Conservation (phyloP, 2,113 vertebrate genomes). For the Myotis brandtii region DNA sequence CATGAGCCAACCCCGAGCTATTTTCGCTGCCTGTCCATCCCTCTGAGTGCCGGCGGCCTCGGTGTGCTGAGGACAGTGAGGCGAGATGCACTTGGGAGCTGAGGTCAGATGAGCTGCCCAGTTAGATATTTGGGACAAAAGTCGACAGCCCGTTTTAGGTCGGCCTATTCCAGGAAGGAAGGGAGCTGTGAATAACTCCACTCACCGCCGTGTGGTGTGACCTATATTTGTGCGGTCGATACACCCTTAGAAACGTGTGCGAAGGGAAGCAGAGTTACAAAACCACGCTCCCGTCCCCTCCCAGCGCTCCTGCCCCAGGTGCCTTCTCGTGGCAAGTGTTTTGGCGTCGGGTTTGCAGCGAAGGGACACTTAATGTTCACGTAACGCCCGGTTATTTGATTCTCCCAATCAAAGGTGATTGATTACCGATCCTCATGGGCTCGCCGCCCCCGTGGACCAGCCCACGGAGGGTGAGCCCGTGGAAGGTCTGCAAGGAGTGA, state of each 20-base stretch:
- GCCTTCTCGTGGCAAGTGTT: not conserved
- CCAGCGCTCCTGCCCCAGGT: not conserved
- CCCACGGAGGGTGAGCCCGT: accelerated
- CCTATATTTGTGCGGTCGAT: not conserved
- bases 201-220: slow-evolving; percentile 20
- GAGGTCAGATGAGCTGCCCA: not conserved
- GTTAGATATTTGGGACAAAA: slow-evolving; percentile 19
- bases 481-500: not conserved
- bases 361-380: not conserved
- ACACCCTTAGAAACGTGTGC: not conserved
- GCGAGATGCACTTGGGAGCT: not conserved
- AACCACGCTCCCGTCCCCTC: not conserved
- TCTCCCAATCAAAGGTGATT: not conserved
- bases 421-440: no score
- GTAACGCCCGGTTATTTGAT: no score
- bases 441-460: accelerated
- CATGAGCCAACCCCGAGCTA: not conserved
- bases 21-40: not conserved
- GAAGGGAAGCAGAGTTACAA: not conserved
- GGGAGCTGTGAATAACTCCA: slow-evolving; percentile 52
- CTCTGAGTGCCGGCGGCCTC: not conserved
- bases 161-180: slow-evolving; percentile 48
- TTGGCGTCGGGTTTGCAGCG: not conserved
- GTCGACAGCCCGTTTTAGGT: not conserved
- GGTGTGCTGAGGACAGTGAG: not conserved